phyloP scores from a whole-genome alignment of 2,888 invertebrate genomes.

The Cybosia mesomella region DNA sequence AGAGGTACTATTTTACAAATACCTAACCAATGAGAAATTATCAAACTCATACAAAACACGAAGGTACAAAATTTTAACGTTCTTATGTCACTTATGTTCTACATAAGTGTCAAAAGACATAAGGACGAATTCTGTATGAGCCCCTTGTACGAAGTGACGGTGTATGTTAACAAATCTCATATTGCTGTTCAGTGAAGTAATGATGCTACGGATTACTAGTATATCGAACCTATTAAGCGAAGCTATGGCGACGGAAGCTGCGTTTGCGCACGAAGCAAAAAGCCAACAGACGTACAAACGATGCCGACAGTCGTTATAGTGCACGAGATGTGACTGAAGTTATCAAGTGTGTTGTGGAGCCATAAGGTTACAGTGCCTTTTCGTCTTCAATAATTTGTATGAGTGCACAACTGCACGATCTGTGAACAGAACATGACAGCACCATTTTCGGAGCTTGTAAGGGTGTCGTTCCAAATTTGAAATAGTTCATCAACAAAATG shows the following conservation, averaged over 20 bases:
- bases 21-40: not conserved
- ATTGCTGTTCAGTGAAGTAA: constrained; percentile 1
- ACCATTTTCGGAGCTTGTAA: not conserved
- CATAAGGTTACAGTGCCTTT: constrained; percentile 13
- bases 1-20: not conserved
- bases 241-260: constrained; percentile 49
- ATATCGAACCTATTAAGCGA: constrained; percentile 42
- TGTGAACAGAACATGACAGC: not conserved
- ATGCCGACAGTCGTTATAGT: constrained; percentile 54
- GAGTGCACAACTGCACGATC: not conserved
- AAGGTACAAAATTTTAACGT: not conserved
- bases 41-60: not conserved
- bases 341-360: constrained; percentile 36
- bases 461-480: not conserved
- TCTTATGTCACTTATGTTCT: not conserved
- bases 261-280: constrained; percentile 41
- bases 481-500: not conserved
- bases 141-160: not conserved
- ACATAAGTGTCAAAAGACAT: too few species aligned
- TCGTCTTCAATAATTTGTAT: not conserved
- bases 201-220: constrained; percentile 3
- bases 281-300: constrained; percentile 39
- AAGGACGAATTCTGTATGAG: not conserved
- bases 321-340: constrained; percentile 53
- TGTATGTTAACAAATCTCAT: not conserved